Base-by-base conservation (phyloP, 2,797 vertebrate species). In the Silurus lanzhouensis region DNA sequence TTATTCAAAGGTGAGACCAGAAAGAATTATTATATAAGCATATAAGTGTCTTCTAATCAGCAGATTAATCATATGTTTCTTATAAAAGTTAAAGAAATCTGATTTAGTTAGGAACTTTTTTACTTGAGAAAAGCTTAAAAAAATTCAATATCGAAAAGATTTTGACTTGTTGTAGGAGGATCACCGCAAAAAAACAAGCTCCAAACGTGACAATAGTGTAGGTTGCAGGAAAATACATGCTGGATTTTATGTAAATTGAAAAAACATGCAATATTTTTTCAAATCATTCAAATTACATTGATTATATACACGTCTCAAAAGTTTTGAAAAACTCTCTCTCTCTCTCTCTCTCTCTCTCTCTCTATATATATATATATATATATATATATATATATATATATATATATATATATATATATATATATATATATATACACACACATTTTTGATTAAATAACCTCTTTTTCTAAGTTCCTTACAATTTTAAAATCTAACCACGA, bases 231-330 rank as follows among this genome's bases (percentile, higher is more conserved):
- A 83, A 67, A 31, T 81, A 81, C 1, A 61, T 74, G 68, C 81
- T 60, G 67, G 67, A 58, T 17, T 83, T 83, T 38, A 68, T 55
- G 58, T 61, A 61, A 38, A 38, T 5, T 84, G 31, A 22, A 52
- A 58, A 52, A 20, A 61, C 58, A 27, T 61, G 27, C 4, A 27
- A 64, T 52, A 46, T 75, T 52, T 31, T 75, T 31, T 64, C 20
- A 83, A 63, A 31, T 12, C 58, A 3, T 83, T 70, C 38, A 27
- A 52, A 5, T 0, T 20, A 3, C n/a, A 58, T 27, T 48, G 38
- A 71, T 2, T 22, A 46, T 71, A 44, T 48, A 22, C 22, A 72
- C 22, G 14, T 20, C 71, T 22, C 44, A 72, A 72, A 72, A n/a
- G 70, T 72, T 72, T 72, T 48, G 48, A 12, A 48, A 48, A 10